Percentiles rank a stretch among this genome's conserved stretches.
Conservation (phyloP, 2,797 vertebrate genomes). For the Petrocephalus schoutedeni region DNA sequence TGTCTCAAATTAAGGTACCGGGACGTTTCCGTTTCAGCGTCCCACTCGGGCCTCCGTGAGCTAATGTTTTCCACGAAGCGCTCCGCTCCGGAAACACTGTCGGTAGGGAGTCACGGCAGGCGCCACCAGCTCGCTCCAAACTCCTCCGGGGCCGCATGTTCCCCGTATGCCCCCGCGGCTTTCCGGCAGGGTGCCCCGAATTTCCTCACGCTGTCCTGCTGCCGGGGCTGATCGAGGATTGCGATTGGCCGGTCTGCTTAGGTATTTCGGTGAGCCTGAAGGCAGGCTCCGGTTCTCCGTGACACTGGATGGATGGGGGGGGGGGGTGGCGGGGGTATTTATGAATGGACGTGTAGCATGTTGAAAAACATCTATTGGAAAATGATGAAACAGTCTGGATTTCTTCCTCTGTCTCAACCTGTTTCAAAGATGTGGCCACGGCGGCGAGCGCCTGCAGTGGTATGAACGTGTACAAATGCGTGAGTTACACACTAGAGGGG, state of each 20-base stretch:
- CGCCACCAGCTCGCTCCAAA: neutral
- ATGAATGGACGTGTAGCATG: neutral
- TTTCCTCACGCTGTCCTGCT: neutral
- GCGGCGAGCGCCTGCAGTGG: slow-evolving; percentile 49
- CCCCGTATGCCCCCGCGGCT: neutral
- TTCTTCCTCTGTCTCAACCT: neutral
- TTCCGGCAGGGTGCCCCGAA: neutral
- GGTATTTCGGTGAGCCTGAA: neutral
- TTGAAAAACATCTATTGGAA: neutral
- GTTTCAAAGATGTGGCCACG: slow-evolving; percentile 33
- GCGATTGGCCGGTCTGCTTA: neutral
- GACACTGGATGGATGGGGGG: neutral
- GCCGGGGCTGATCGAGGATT: neutral
- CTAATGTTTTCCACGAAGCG: neutral
- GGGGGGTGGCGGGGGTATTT: no score
- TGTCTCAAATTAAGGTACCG: neutral
- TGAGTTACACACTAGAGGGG: slow-evolving; percentile 40
- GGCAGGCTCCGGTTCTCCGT: neutral
- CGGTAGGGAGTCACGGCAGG: neutral
- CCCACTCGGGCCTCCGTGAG: neutral
- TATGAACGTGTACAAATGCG: slow-evolving; percentile 26
- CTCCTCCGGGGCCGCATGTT: neutral
- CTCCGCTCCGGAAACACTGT: neutral
- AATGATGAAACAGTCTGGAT: neutral
- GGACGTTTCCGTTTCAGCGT: neutral